Conservation (phyloP, 2,797 vertebrate genomes). For the Nannoperca australis region DNA sequence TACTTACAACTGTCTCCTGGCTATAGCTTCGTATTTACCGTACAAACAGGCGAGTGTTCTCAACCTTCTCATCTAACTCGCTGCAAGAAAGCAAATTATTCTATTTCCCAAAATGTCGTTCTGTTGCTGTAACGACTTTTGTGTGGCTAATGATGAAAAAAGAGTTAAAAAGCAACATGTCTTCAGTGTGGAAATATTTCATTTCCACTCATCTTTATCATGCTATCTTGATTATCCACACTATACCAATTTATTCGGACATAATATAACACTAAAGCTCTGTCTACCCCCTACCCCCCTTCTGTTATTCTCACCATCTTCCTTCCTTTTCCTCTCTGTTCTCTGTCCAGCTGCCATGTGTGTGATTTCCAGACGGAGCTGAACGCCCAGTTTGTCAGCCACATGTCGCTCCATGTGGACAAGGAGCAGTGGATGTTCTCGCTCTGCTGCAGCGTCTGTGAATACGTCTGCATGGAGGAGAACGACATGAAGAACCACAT, state of each 20-base stretch:
- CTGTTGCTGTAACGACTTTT: background rate
- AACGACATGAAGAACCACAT: conserved; percentile 96
- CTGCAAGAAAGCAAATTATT: background rate
- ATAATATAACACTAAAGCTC: conserved; percentile 63
- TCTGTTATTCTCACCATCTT: conserved; percentile 54
- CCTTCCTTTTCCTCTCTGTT: conserved; percentile 66
- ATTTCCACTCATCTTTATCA: conserved; percentile 29
- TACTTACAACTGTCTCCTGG: background rate
- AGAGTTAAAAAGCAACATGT: conserved; percentile 6
- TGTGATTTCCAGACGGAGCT: conserved; percentile 99
- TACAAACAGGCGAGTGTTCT: background rate
- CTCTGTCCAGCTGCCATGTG: conserved; percentile 93
- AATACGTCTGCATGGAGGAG: conserved; percentile 98
- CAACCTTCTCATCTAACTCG: background rate
- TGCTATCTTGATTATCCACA: conserved; percentile 1
- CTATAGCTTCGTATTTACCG: background rate
- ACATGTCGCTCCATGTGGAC: conserved; percentile 99
- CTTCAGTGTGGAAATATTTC: background rate
- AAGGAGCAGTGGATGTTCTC: conserved; percentile 99
- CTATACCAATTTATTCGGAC: conserved; percentile 53
- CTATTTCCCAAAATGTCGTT: background rate
- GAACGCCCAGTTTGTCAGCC: conserved; percentile 99
- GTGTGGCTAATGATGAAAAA: conserved; percentile 17
- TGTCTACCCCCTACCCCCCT: conserved; percentile 20
- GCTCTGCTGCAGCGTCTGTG: conserved; percentile 95